Conservation (phyloP, 2,888 invertebrate genomes). For the Cheilosia pagana region DNA sequence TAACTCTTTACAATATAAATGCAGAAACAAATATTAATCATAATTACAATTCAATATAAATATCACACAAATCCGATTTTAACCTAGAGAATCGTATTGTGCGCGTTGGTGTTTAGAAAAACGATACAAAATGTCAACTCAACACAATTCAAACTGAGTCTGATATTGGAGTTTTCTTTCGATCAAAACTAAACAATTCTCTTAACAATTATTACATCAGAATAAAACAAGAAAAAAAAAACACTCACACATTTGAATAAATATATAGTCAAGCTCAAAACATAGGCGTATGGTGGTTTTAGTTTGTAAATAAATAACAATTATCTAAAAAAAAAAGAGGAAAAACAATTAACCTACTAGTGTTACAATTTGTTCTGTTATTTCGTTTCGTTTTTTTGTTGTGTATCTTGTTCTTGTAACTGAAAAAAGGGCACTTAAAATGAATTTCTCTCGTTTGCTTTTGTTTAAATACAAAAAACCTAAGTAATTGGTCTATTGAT, state of each 20-base stretch:
- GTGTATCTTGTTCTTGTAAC: conserved; percentile 44
- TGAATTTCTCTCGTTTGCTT: conserved; percentile 45
- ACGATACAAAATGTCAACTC: conserved; percentile 4
- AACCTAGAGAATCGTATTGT: not conserved
- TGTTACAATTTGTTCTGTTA: conserved; percentile 39
- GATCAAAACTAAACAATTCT: conserved; percentile 29
- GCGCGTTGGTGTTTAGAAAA: conserved; percentile 3
- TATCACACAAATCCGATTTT: not conserved
- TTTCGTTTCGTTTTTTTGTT: conserved; percentile 15
- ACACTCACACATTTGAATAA: conserved; percentile 39
- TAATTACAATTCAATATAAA: conserved; percentile 14
- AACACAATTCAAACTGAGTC: conserved; percentile 25
- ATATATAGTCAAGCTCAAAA: conserved; percentile 34
- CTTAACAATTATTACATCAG: conserved; percentile 19
- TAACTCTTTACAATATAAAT: conserved; percentile 29
- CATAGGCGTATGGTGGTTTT: conserved; percentile 11
- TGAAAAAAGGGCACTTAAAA: conserved; percentile 73
- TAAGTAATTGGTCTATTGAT: conserved; percentile 57
- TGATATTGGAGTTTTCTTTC: conserved; percentile 9
- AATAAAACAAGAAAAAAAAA: conserved; percentile 8
- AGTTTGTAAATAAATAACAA: conserved; percentile 59
- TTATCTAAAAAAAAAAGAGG: conserved; percentile 30
- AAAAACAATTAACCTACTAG: conserved; percentile 25
- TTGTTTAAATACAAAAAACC: conserved; percentile 48
- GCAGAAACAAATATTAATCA: conserved; percentile 7